These are phyloP conservation scores for Clarias laeviceps DNA, from an alignment of 2,797 vertebrate genomes.

Conservation along the genomic window DNA sequence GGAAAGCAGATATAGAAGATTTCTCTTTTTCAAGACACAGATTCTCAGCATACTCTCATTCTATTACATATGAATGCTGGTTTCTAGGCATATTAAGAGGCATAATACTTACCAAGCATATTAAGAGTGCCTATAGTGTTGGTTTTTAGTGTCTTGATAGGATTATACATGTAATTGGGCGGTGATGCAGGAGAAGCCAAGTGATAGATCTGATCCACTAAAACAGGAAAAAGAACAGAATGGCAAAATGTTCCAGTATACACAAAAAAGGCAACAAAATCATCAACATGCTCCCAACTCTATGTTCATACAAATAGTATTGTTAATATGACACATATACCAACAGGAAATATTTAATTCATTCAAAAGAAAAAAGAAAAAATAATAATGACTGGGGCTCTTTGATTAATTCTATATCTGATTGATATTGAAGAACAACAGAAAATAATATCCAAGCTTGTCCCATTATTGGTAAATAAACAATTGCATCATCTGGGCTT, in stretches of 20 bases:
- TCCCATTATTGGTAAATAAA: background rate
- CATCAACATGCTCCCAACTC: background rate
- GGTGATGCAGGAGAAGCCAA: constrained; percentile 96
- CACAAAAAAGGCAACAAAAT: background rate
- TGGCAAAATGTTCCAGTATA: background rate
- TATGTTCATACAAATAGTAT: background rate
- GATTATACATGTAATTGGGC: constrained; percentile 99
- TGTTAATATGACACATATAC: background rate
- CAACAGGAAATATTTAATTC: background rate
- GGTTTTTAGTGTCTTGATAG: constrained; percentile 98
- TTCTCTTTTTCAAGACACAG: background rate
- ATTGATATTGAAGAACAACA: background rate
- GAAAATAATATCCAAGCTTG: background rate
- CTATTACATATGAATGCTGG: background rate
- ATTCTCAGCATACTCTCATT: background rate
- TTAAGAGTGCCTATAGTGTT: constrained; percentile 98
- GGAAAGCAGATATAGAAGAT: background rate
- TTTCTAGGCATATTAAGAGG: constrained; percentile 90
- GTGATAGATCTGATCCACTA: constrained; percentile 99
- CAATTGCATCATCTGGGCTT: background rate
- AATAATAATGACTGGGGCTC: background rate
- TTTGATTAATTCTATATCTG: background rate
- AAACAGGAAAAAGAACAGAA: background rate
- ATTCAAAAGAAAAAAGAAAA: background rate
- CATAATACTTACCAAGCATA: constrained; percentile 93